Evolutionary conservation across 2,888 invertebrate genomes (phyloP), one percentile per base, ranked within the genome.

Genomic region (Chloromyia formosa): DNA sequence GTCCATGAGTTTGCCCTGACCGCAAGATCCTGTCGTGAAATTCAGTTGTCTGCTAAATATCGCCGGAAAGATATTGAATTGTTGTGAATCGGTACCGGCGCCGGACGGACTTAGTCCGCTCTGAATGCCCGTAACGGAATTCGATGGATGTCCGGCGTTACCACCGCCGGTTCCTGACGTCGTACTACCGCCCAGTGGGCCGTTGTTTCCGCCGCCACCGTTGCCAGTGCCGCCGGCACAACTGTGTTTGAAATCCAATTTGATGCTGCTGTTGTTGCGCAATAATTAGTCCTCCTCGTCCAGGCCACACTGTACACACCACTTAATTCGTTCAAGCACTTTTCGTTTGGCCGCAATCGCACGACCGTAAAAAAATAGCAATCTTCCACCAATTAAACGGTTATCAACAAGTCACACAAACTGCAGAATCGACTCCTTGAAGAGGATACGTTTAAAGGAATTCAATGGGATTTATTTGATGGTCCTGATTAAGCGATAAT

Each of bases 51-150:
- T 89, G 87, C 94, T 94, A 86, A 95, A 95, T 84, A 94, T 94
- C 77, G 94, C 94, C 81, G 94, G 94, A 86, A 95, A 94, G 82
- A 95, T 95, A 88, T 94, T 94, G 88, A 94, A 94, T 87, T 94
- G 94, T 84, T 94, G 93, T 78, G 86, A 85, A 78, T 86, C 86
- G 69, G 83, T 84, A 42, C 85, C 84, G 69, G 83, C 84, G 40
- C 85, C 84, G 77, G 84, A 84, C 40, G 86, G 85, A 80, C 85
- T 86, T 14, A 85, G 78, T 2, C 85, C 85, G 40, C 85, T 78
- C 74, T 83, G 85, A 69, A 83, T 80, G 3, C 56, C 71, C 1
- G 84, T 80, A 53, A 76, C 74, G 10, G 75, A 72, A 53, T 74
- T 73, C 14, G 75, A 60, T 27, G 75, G 71, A 62, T 74, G 74